Percentiles rank a stretch among this genome's conserved stretches.
Evolutionary conservation across 2,888 invertebrate genomes (phyloP).

Genomic region (Tetrapedia diversipes): DNA sequence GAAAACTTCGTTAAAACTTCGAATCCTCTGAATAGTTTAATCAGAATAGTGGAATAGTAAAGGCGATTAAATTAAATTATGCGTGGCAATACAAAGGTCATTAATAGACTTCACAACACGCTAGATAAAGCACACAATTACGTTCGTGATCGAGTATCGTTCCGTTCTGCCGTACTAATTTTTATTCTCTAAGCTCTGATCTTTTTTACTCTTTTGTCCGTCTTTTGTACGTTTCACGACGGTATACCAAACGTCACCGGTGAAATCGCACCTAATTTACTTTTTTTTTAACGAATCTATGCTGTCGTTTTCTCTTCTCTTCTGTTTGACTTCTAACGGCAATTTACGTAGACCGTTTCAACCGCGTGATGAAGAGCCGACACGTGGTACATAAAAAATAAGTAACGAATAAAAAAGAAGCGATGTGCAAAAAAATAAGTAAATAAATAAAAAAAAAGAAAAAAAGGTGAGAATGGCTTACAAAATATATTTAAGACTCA

Average conservation of each 20-base stretch:
- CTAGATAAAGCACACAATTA: too few species aligned
- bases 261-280: slow-evolving; percentile 44
- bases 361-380: slow-evolving; percentile 23
- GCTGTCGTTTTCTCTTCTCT: slow-evolving; percentile 9
- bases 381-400: slow-evolving; percentile 14
- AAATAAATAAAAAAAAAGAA: slow-evolving; percentile 46
- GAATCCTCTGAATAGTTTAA: too few species aligned
- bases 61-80: too few species aligned
- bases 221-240: slow-evolving; percentile 19
- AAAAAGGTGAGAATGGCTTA: slow-evolving; percentile 79
- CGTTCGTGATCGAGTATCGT: slow-evolving; percentile 63
- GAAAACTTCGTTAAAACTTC: too few species aligned
- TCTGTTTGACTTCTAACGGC: slow-evolving; percentile 27
- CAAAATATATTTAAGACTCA: slow-evolving; percentile 68
- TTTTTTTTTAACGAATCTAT: slow-evolving; percentile 25
- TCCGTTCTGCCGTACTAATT: slow-evolving; percentile 55
- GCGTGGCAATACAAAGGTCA: too few species aligned
- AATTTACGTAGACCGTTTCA: slow-evolving; percentile 29
- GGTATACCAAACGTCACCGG: neutral
- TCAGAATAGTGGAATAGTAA: too few species aligned
- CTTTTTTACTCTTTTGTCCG: slow-evolving; percentile 37
- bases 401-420: slow-evolving; percentile 6
- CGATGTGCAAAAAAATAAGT: neutral
- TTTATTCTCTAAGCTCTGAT: slow-evolving; percentile 53
- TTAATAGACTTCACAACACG: too few species aligned